Conservation (phyloP, 2,797 vertebrate species). For the Neoniphon sammara region DNA sequence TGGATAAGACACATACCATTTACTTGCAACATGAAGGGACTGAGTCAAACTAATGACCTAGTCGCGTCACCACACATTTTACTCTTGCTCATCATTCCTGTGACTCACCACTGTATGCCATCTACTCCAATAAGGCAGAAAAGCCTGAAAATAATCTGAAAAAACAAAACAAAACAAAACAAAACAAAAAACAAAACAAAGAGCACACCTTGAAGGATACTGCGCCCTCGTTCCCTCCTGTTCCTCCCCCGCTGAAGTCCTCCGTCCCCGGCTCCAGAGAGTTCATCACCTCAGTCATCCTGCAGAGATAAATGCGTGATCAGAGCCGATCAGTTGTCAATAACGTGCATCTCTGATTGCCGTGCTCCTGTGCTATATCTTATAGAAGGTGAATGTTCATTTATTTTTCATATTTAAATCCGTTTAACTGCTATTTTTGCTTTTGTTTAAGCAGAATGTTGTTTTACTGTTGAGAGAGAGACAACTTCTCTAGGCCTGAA, state of each 20-base stretch:
- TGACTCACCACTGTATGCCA: conserved; percentile 40
- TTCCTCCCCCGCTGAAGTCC: conserved; percentile 82
- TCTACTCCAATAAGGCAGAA: neutral
- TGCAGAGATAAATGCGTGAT: conserved; percentile 53
- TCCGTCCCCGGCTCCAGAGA: conserved; percentile 86
- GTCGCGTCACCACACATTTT: conserved; percentile 39
- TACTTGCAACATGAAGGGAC: conserved; percentile 33
- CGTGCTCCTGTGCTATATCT: too few relatives aligned
- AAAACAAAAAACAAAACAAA: conserved; percentile 3
- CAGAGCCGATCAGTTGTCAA: neutral
- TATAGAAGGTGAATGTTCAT: too few relatives aligned
- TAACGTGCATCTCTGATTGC: too few relatives aligned
- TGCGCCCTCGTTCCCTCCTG: conserved; percentile 79
- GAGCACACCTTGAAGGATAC: conserved; percentile 69
- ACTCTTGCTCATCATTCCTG: conserved; percentile 41
- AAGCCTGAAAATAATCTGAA: neutral
- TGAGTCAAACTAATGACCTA: conserved; percentile 32
- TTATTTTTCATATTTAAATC: too few relatives aligned
- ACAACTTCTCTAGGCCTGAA: too few relatives aligned
- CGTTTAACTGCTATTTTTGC: too few relatives aligned
- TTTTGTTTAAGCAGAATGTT: too few relatives aligned
- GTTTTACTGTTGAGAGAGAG: too few relatives aligned
- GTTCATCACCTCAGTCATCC: conserved; percentile 91
- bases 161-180: neutral
- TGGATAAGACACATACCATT: conserved; percentile 37